A percentile compares a stretch with the other conserved stretches of the same genome.
Conservation (phyloP, 2,113 vertebrate genomes). For the Nyctereutes procyonoides region DNA sequence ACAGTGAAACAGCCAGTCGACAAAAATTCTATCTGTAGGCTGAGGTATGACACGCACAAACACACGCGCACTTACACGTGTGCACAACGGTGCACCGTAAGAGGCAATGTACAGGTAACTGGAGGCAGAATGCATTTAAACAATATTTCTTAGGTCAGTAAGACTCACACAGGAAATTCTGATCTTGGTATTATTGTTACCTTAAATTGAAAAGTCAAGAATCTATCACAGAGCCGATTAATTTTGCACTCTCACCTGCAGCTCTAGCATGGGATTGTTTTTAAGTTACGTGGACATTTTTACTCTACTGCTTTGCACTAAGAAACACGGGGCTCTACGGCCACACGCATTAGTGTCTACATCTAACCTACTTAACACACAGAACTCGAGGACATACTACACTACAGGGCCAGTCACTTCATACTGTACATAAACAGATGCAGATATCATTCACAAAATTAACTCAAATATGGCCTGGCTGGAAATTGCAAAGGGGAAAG, state of each 20-base stretch:
- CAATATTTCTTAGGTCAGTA: slow-evolving; percentile 32
- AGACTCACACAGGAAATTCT: neutral
- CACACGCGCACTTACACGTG: slow-evolving; percentile 56
- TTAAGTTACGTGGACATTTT: slow-evolving; percentile 58
- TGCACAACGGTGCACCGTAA: slow-evolving; percentile 58
- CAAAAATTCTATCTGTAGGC: slow-evolving; percentile 22
- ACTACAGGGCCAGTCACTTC: slow-evolving; percentile 74
- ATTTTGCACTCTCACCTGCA: slow-evolving; percentile 36
- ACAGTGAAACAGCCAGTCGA: neutral
- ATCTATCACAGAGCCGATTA: slow-evolving; percentile 31
- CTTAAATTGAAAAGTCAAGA: slow-evolving; percentile 60
- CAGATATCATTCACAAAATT: slow-evolving; percentile 50
- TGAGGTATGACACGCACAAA: neutral
- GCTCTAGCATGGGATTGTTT: slow-evolving; percentile 21
- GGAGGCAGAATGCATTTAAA: slow-evolving; percentile 50
- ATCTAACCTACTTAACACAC: slow-evolving; percentile 69
- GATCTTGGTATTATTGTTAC: neutral
- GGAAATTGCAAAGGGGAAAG: slow-evolving; percentile 39
- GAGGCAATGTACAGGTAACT: slow-evolving; percentile 70
- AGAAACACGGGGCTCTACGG: slow-evolving; percentile 59
- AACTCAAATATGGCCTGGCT: slow-evolving; percentile 43
- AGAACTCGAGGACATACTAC: slow-evolving; percentile 73
- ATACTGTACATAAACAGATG: slow-evolving; percentile 41
- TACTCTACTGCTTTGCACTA: slow-evolving; percentile 64
- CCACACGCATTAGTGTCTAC: slow-evolving; percentile 77